A percentile compares a stretch with the other conserved stretches of the same genome.
phyloP scores from a whole-genome alignment of 92 coral and sea anemone genomes.

The Bergia sp. region DNA sequence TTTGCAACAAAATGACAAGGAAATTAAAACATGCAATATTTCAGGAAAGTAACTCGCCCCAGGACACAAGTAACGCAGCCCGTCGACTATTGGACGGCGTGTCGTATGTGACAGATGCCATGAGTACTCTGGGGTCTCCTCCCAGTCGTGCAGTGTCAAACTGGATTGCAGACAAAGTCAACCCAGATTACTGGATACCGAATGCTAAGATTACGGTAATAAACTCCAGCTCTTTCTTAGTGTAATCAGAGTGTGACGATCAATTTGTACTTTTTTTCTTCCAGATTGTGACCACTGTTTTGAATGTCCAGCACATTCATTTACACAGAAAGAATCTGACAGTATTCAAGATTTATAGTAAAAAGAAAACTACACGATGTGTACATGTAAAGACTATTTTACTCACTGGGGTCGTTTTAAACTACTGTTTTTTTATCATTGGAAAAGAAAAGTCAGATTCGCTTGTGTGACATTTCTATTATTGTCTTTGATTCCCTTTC shows the following conservation, averaged over 20 bases:
- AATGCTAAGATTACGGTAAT: slow-evolving; percentile 81
- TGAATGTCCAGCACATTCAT: no score
- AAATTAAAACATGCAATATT: neutral
- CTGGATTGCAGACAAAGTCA: slow-evolving; percentile 94
- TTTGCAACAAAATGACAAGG: neutral
- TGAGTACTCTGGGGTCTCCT: slow-evolving; percentile 79
- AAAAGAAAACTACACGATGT: no score
- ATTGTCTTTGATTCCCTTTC: neutral
- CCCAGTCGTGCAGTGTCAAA: slow-evolving; percentile 80
- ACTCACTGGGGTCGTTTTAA: no score
- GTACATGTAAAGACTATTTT: no score
- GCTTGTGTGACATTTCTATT: neutral
- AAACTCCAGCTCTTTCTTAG: neutral
- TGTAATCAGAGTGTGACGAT: no score
- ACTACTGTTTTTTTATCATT: no score
- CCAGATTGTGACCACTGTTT: no score
- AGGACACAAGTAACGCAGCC: slow-evolving; percentile 86
- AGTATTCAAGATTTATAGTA: no score
- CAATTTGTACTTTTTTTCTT: no score
- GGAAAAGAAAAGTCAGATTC: no score
- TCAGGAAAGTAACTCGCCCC: slow-evolving; percentile 74
- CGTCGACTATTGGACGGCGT: slow-evolving; percentile 94
- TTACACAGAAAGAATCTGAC: no score
- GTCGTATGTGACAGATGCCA: slow-evolving; percentile 74
- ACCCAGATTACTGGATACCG: slow-evolving; percentile 96